Evolutionary conservation across 2,113 vertebrate genomes (phyloP), one percentile per base, ranked within the genome.

Genomic region (Lathamus discolor): DNA sequence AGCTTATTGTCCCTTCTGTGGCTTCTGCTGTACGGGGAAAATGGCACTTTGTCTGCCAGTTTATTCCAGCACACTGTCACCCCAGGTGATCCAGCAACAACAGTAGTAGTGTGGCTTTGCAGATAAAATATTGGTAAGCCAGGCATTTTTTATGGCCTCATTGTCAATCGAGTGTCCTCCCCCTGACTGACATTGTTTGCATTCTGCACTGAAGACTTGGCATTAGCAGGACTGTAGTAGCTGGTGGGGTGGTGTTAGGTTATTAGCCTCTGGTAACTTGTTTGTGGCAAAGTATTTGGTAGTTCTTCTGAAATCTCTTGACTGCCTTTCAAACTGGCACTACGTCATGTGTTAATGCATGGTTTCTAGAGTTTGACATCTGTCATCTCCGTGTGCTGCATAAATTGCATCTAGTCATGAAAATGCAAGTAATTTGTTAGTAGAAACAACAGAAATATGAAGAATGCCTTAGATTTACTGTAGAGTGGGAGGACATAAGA

Each of bases 131-230:
- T 61, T 72, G 85, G 33, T 28, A n/a, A 95, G 86, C 57, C 48
- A 48, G 48, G 39, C 13, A 0, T 73, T 79, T 85, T 75, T 93
- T 33, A 22, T 4, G 15, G 43, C 62, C 39, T 46, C 1, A 11
- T 20, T 88, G 72, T 59, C 75, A 24, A 1, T 69, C 27, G 24
- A 0, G 0, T 68, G n/a, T 51, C 52, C 4, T 61, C 31, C 11
- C 39, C 39, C 44, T 79, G 52, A 24, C 72, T 68, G 22, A 29
- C n/a, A 7, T 31, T 49, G 37, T 84, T 82, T 75, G 63, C 68
- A 3, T 76, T 90, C 35, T 66, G 68, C 63, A 19, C 35, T 25
- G 79, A 51, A 86, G 52, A 33, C n/a, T 51, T 80, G 59, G 77
- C 33, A 16, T 52, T 61, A 49, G 59, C 52, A 88, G 52, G 51